Conservation (phyloP, 2,797 vertebrate species). For the Galaxias olidus region DNA sequence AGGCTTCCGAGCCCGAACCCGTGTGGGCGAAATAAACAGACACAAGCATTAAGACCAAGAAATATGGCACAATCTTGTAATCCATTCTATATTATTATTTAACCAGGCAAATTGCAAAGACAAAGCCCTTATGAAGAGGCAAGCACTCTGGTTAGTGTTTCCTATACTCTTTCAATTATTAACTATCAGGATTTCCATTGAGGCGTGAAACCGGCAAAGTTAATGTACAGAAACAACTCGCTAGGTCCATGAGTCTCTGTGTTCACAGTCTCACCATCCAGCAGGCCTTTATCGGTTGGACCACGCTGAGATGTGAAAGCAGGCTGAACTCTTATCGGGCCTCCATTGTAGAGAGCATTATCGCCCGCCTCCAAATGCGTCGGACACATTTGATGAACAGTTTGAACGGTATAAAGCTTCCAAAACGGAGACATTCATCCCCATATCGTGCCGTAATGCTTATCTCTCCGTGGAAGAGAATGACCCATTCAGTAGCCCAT, state of each 20-base stretch:
- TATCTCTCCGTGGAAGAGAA: conserved; percentile 48
- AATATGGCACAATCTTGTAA: too few relatives aligned
- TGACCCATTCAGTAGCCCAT: conserved; percentile 42
- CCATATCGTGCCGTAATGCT: conserved; percentile 36
- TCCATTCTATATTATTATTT: conserved; percentile 41
- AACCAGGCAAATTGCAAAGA: conserved; percentile 31
- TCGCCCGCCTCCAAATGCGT: conserved; percentile 21
- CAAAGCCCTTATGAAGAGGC: conserved; percentile 3
- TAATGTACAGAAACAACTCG: background rate
- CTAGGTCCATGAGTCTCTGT: conserved; percentile 2
- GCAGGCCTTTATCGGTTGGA: conserved; percentile 22
- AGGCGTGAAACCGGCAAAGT: background rate
- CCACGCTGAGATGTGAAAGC: conserved; percentile 30
- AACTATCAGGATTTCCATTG: background rate
- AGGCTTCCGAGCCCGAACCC: conserved; percentile 35
- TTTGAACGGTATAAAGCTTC: conserved; percentile 36
- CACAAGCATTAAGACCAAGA: conserved; percentile 41
- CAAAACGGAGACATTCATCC: conserved; percentile 38
- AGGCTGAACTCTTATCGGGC: conserved; percentile 58
- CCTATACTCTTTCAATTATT: conserved; percentile 27
- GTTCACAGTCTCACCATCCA: conserved; percentile 13
- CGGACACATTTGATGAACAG: conserved; percentile 31
- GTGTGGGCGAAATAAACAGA: conserved; percentile 45
- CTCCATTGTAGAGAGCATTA: conserved; percentile 56
- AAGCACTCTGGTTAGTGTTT: conserved; percentile 36